Evolutionary conservation across 2,113 vertebrate species (phyloP).

Genomic region (Pseudolaguvia tuberculata): DNA sequence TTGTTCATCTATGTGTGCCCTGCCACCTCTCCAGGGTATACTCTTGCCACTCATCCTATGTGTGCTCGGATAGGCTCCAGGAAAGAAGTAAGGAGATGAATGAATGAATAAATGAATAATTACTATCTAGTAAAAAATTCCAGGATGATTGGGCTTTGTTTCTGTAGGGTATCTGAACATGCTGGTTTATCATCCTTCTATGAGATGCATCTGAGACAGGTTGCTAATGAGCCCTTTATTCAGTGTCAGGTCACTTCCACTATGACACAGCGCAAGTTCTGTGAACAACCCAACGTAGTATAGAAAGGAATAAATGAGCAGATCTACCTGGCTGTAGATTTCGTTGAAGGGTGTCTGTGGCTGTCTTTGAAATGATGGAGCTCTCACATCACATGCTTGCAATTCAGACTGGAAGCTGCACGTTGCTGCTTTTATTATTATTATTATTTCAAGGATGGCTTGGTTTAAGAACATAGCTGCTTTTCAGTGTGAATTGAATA

Average conservation of each 20-base stretch:
- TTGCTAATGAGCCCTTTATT: constrained; percentile 36
- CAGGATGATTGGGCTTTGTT: not conserved
- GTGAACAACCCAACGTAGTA: constrained; percentile 51
- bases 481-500: constrained; percentile 1
- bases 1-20: too few relatives aligned
- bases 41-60: too few relatives aligned
- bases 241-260: constrained; percentile 56
- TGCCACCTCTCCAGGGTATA: too few relatives aligned
- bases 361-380: constrained; percentile 59
- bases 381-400: constrained; percentile 49
- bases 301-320: constrained; percentile 2
- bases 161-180: not conserved
- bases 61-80: too few relatives aligned
- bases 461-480: not conserved
- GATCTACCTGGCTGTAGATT: constrained; percentile 45
- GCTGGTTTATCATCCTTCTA: constrained; percentile 3
- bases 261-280: constrained; percentile 47
- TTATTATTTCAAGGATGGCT: not conserved
- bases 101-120: too few relatives aligned
- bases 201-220: not conserved
- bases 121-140: too few relatives aligned
- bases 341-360: constrained; percentile 58
- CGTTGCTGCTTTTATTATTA: constrained; percentile 30
- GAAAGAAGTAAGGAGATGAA: too few relatives aligned
- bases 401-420: constrained; percentile 57